Evolutionary conservation across 2,113 vertebrate species (phyloP).

Genomic region (Rhegmatorhina hoffmannsi): DNA sequence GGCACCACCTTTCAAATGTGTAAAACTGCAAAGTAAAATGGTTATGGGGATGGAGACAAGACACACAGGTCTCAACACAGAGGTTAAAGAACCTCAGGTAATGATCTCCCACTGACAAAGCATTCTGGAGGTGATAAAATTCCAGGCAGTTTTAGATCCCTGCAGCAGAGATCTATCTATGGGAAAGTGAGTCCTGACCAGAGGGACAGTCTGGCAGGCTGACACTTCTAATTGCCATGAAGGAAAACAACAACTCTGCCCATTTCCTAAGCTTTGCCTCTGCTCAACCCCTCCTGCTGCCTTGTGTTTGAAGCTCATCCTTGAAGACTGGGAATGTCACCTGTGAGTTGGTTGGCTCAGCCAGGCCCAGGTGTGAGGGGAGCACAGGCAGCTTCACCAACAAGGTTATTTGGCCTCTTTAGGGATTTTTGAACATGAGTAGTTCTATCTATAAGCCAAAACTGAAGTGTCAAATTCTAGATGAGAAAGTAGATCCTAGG

Average conservation of each 20-base stretch:
- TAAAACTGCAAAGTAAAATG: not conserved
- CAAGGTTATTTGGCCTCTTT: not conserved
- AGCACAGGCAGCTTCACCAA: not conserved
- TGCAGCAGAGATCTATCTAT: not conserved
- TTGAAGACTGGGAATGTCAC: not conserved
- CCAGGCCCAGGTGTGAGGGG: not conserved
- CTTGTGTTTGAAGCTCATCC: not conserved
- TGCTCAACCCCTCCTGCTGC: not conserved
- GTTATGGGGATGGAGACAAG: fast-evolving
- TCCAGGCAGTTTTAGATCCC: not conserved
- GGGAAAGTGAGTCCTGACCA: not conserved
- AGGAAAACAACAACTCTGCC: not conserved
- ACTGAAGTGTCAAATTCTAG: not conserved
- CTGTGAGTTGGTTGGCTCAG: not conserved
- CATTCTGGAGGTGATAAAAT: not conserved
- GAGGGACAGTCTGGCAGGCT: not conserved
- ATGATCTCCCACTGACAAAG: not conserved
- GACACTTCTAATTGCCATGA: not conserved
- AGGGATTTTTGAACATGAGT: not conserved
- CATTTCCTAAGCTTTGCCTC: not conserved
- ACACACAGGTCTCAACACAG: fast-evolving
- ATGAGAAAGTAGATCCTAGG: not conserved
- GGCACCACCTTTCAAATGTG: not conserved
- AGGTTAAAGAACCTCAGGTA: not conserved
- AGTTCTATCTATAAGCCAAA: not conserved